These are phyloP conservation scores for Nomada ferruginata DNA, from an alignment of 2,888 invertebrate species.

Conservation along the genomic window DNA sequence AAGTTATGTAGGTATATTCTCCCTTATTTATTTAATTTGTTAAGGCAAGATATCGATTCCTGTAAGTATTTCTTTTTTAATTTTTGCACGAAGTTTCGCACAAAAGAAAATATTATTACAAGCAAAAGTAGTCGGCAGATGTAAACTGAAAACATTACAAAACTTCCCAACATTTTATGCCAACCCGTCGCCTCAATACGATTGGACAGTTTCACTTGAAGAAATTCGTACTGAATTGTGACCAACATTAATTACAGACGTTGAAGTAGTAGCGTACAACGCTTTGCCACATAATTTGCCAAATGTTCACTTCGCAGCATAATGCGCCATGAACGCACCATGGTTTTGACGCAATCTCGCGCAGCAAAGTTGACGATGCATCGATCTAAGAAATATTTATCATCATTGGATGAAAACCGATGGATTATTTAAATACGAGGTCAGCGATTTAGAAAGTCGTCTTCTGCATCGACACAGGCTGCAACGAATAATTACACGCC, in stretches of 20 bases:
- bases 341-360: background rate
- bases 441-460: slow-evolving; percentile 46
- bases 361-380: slow-evolving; percentile 3
- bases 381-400: slow-evolving; percentile 4
- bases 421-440: slow-evolving; percentile 29
- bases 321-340: background rate
- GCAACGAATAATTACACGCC: slow-evolving; percentile 56
- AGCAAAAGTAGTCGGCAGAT: too few species aligned
- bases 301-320: background rate
- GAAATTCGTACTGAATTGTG: too few species aligned
- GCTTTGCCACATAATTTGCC: background rate
- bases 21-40: too few species aligned
- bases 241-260: background rate
- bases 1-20: too few species aligned
- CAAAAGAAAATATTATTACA: too few species aligned
- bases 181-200: too few species aligned
- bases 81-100: too few species aligned
- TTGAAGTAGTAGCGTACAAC: background rate
- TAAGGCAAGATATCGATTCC: too few species aligned
- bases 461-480: slow-evolving; percentile 28
- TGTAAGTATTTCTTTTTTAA: too few species aligned
- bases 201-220: background rate
- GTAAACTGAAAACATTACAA: too few species aligned
- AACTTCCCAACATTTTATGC: too few species aligned
- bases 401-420: slow-evolving; percentile 26